Percentiles rank a stretch among this genome's conserved stretches.
Conservation (phyloP, 2,797 vertebrate species). For the Siniperca undulata region DNA sequence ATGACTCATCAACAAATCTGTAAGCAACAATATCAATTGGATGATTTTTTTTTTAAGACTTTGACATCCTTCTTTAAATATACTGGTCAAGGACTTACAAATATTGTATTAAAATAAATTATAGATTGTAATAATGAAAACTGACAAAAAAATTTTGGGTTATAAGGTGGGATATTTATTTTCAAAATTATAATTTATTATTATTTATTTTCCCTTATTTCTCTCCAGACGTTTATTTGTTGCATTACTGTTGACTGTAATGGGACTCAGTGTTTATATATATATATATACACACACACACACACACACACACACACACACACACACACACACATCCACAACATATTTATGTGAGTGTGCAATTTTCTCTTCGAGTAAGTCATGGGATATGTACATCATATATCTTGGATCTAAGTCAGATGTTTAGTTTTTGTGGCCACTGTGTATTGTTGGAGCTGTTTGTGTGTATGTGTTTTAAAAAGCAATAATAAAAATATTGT, state of each 20-base stretch:
- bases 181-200: too few relatives aligned
- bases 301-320: too few relatives aligned
- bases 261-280: neutral
- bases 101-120: too few relatives aligned
- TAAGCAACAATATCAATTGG: neutral
- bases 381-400: neutral
- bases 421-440: neutral
- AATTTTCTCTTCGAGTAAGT: neutral
- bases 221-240: neutral
- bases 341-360: neutral
- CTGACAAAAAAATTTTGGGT: neutral
- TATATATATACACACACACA: too few relatives aligned
- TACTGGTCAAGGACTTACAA: neutral
- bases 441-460: neutral
- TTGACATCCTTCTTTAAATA: neutral
- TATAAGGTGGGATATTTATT: neutral
- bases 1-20: slow-evolving; percentile 5
- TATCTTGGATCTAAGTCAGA: neutral
- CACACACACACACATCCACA: neutral
- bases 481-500: neutral
- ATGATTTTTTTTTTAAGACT: neutral
- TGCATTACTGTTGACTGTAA: neutral
- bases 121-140: neutral
- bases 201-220: neutral
- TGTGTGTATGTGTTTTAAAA: neutral